These are phyloP conservation scores for Drosophila borealis DNA, from an alignment of 2,888 invertebrate genomes.

Conservation along the genomic window DNA sequence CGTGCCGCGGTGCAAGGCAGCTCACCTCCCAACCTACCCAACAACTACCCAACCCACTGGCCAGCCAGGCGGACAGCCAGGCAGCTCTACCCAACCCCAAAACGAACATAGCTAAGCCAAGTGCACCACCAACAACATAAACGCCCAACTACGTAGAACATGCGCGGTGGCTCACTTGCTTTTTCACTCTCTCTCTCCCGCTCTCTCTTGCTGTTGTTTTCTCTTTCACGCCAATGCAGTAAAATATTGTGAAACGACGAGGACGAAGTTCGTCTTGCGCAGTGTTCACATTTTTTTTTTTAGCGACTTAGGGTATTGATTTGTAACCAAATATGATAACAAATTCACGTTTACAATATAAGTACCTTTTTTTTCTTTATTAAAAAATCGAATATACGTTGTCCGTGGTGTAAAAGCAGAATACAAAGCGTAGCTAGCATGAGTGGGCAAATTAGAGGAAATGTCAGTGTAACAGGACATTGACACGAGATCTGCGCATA, in stretches of 20 bases:
- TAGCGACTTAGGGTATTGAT: conserved; percentile 58
- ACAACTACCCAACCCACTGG: conserved; percentile 4
- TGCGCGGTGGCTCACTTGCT: conserved; percentile 37
- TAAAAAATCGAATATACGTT: too few relatives aligned
- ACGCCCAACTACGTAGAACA: conserved; percentile 66
- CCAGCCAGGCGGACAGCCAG: conserved; percentile 7
- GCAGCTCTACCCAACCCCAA: conserved; percentile 32
- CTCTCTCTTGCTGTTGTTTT: not conserved
- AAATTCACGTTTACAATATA: not conserved
- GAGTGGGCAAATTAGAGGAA: not conserved
- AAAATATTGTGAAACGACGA: conserved; percentile 32
- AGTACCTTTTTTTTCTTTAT: not conserved
- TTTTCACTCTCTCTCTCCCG: conserved; percentile 7
- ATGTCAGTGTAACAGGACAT: conserved; percentile 31
- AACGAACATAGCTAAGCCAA: conserved; percentile 67
- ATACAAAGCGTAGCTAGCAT: not conserved
- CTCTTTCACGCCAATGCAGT: conserved; percentile 21
- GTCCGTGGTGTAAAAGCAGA: too few relatives aligned
- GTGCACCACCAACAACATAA: conserved; percentile 60
- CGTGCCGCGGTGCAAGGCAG: conserved; percentile 41
- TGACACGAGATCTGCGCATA: conserved; percentile 75
- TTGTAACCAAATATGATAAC: conserved; percentile 28
- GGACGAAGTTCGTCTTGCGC: conserved; percentile 66
- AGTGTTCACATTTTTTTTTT: conserved; percentile 21
- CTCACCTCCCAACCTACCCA: conserved; percentile 5